Evolutionary conservation across 2,888 invertebrate genomes (phyloP), one percentile per base, ranked within the genome.

Genomic region (Leucania comma): DNA sequence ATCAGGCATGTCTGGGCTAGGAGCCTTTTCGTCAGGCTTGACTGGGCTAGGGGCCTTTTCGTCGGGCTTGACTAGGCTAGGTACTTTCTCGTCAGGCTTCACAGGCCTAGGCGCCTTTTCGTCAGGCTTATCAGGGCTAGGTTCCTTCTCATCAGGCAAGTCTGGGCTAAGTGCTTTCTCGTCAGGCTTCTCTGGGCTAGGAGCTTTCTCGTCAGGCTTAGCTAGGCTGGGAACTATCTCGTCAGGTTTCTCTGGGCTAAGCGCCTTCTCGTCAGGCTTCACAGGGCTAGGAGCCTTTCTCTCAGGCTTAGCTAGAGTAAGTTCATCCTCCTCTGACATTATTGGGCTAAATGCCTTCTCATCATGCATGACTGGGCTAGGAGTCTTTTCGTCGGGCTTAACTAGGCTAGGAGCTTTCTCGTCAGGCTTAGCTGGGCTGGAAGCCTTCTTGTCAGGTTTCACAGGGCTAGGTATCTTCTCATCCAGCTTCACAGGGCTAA

Each of bases 181-280:
- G 1, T 35, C 66, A 24, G 20, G 29, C 57, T 74, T 71, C 0
- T 42, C 62, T 20, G 59, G 56, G 24, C 78, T 75, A 0, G n/a
- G 1, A 1, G 4, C 5, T 1, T 35, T n/a, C 1, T 35, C 54
- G 5, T 38, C 56, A 0, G 14, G 2, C 2, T 35, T 32, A 0
- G 0, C 6, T 3, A 3, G 20, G 17, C 29, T 22, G 0, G 22
- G 12, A 1, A 1, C 22, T 8, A 35, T 35, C 2, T 51, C 17
- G 14, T 24, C 66, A 14, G 12, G 12, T 1, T 29, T 38, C 3
- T 20, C 9, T 3, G 54, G 29, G 50, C 53, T 64, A 0, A 46
- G 14, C 5, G 0, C 20, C 5, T 51, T 42, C 0, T 17, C 63
- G 8, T 74, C 72, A 0, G 26, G 46, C 12, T 56, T n/a, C 3